Evolutionary conservation across 2,797 vertebrate species (phyloP).

Genomic region (Gorsachius magnificus): DNA sequence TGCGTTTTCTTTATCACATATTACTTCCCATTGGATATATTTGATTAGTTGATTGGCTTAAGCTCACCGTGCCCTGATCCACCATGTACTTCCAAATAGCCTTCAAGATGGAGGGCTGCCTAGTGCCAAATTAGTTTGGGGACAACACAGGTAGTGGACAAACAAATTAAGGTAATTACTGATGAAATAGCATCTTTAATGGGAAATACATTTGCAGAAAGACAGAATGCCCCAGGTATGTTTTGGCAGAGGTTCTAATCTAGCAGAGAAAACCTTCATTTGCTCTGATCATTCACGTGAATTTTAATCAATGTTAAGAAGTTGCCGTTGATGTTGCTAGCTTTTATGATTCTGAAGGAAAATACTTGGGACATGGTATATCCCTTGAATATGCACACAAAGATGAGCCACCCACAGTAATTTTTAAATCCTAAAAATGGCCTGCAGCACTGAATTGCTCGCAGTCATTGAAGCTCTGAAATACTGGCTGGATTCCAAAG

Average conservation of each 20-base stretch:
- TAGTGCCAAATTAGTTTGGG: background rate
- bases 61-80: background rate
- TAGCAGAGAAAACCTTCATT: background rate
- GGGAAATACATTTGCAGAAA: background rate
- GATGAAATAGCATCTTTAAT: background rate
- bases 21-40: background rate
- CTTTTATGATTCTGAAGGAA: background rate
- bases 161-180: background rate
- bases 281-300: background rate
- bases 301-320: background rate
- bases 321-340: background rate
- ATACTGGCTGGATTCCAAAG: constrained; percentile 9
- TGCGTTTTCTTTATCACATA: background rate
- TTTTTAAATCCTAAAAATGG: background rate
- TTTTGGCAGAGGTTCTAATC: background rate
- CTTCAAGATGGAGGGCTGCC: background rate
- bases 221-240: background rate
- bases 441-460: background rate
- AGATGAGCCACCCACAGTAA: background rate
- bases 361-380: background rate
- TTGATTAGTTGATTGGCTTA: background rate
- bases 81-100: background rate
- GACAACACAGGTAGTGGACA: background rate
- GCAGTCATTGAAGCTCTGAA: background rate
- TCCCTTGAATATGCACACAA: background rate